Base-by-base conservation (phyloP, 2,888 invertebrate species). In the Pammene aurita region DNA sequence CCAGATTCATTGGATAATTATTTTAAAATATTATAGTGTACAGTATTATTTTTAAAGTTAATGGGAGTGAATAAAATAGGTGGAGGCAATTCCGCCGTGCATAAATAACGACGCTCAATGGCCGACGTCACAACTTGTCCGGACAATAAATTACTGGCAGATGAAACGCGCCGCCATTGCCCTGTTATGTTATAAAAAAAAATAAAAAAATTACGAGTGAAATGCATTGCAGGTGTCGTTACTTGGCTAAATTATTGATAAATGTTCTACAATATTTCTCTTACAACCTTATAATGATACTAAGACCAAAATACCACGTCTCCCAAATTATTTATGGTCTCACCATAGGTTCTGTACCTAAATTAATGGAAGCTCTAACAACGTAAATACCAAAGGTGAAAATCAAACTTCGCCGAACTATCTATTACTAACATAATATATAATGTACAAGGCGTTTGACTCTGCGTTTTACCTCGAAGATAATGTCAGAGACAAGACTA, bases 101-200 rank as follows among this genome's bases (percentile, higher is more conserved):
- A 81, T 85, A 84, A 82, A 84, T 84, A 82, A 81, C 74, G 65
- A 52, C 66, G 75, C 72, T 78, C 82, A 80, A 80, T 82, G 80
- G 80, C 62, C 55, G 56, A 50, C 76, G 84, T 84, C 84, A 81
- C 84, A 81, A 80, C 77, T 77, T 82, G 82, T 82, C 78, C 73
- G 72, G 73, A 73, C 80, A 77, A 82, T 86, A 84, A 83, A 87
- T 85, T 80, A 83, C 77, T 75, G 78, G 76, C 84, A 81, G 80
- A 83, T 80, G 82, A 85, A 83, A 84, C 75, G 77, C 76, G 73
- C 80, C 80, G 78, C 76, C 75, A 71, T 74, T 67, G 67, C 67
- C 68, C 71, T 48, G 46, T 68, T 66, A 77, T 77, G 76, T 79
- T 80, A 77, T 77, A 79, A 79, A 79, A 79, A 74, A 64, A 16